Evolutionary conservation across 2,113 vertebrate genomes (phyloP).

Genomic region (Gymnogyps californianus): DNA sequence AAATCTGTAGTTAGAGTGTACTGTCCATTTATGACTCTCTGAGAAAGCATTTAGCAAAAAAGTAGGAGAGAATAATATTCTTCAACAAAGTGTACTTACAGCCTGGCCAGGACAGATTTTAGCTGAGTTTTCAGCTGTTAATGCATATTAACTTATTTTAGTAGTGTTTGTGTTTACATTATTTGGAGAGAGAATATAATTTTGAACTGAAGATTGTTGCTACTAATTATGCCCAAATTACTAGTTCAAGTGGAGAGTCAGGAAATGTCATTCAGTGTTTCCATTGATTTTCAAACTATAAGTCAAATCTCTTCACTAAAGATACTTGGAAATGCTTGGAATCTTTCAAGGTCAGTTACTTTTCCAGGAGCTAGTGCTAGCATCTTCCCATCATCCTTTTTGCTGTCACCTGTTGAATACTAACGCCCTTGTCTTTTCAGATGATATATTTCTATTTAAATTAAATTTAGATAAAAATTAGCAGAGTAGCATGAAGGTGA

Average conservation of each 20-base stretch:
- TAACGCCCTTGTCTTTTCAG: not conserved
- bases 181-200: not conserved
- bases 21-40: not conserved
- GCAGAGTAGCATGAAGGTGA: not conserved
- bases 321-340: not conserved
- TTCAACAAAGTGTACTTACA: not conserved
- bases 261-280: not conserved
- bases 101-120: not conserved
- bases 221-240: not conserved
- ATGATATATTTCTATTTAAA: not conserved
- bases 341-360: not conserved
- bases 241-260: not conserved
- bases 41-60: not conserved
- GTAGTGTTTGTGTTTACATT: not conserved
- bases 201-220: not conserved
- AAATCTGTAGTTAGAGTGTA: not conserved
- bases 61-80: not conserved
- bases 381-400: not conserved
- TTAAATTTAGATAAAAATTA: not conserved
- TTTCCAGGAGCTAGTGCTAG: not conserved
- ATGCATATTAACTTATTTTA: not conserved
- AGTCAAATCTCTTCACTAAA: not conserved
- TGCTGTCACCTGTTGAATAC: not conserved
- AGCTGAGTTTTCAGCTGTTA: not conserved
- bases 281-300: not conserved